phyloP scores from a whole-genome alignment of 2,888 invertebrate genomes.

The Ophraella communa region DNA sequence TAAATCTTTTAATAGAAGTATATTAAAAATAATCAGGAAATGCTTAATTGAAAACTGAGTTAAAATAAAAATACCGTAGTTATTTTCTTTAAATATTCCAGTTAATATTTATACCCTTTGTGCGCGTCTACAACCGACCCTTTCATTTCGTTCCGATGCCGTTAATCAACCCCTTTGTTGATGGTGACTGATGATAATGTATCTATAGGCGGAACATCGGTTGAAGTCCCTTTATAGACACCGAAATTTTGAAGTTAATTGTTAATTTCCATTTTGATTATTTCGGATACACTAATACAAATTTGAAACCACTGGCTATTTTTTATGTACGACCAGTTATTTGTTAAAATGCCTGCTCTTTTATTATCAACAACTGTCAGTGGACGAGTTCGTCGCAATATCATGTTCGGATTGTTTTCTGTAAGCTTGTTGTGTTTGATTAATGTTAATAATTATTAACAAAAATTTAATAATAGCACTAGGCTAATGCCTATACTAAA shows the following conservation, averaged over 20 bases:
- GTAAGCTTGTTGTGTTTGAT: too few species aligned
- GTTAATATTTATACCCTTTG: conserved; percentile 34
- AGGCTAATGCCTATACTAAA: too few species aligned
- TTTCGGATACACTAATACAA: not conserved
- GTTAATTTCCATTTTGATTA: not conserved
- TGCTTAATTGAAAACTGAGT: too few species aligned
- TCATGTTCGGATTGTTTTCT: too few species aligned
- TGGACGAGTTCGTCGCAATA: too few species aligned
- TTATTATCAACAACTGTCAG: too few species aligned
- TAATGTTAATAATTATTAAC: too few species aligned
- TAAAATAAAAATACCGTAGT: conserved; percentile 20
- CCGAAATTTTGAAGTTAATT: not conserved
- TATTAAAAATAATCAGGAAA: too few species aligned
- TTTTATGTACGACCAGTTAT: too few species aligned
- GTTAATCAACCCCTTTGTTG: conserved; percentile 29
- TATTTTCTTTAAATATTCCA: conserved; percentile 29
- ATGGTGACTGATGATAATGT: conserved; percentile 14
- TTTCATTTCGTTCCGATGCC: conserved; percentile 32
- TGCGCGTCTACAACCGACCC: conserved; percentile 24
- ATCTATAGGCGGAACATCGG: not conserved
- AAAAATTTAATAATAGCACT: too few species aligned
- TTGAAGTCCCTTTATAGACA: not conserved
- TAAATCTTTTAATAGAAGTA: too few species aligned
- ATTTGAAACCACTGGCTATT: not conserved
- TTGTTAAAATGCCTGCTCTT: too few species aligned